These are phyloP conservation scores for Elymnias hypermnestra DNA, from an alignment of 1,140 invertebrate species.

Conservation along the genomic window DNA sequence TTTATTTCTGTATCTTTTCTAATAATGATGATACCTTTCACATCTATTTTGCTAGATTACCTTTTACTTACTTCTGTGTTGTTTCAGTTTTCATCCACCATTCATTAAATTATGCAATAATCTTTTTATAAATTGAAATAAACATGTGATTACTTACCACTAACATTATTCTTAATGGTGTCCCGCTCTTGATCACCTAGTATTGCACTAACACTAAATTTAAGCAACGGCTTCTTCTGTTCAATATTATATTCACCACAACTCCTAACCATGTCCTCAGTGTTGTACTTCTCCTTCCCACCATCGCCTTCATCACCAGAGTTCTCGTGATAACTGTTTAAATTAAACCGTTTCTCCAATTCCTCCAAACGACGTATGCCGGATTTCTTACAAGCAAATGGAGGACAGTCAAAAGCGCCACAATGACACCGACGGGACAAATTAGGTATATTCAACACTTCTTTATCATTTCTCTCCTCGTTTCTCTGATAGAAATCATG, in stretches of 20 bases:
- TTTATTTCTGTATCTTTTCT: too few species aligned
- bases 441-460: slow-evolving; percentile 56
- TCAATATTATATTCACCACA: slow-evolving; percentile 53
- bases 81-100: too few species aligned
- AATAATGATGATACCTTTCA: too few species aligned
- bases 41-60: too few species aligned
- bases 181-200: slow-evolving; percentile 76
- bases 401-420: slow-evolving; percentile 48
- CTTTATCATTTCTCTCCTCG: slow-evolving; percentile 53
- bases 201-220: slow-evolving; percentile 95
- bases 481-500: slow-evolving; percentile 43
- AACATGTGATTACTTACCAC: slow-evolving; percentile 38
- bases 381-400: slow-evolving; percentile 58
- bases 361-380: slow-evolving; percentile 55
- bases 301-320: slow-evolving; percentile 57
- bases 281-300: slow-evolving; percentile 33
- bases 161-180: slow-evolving; percentile 37
- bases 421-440: slow-evolving; percentile 47
- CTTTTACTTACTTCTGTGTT: too few species aligned
- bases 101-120: too few species aligned
- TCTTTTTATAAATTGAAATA: not conserved
- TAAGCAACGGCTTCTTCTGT: slow-evolving; percentile 85
- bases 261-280: slow-evolving; percentile 57
- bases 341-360: slow-evolving; percentile 57
- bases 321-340: slow-evolving; percentile 52